phyloP scores from a whole-genome alignment of 2,888 invertebrate species.

The Crematogaster levior region DNA sequence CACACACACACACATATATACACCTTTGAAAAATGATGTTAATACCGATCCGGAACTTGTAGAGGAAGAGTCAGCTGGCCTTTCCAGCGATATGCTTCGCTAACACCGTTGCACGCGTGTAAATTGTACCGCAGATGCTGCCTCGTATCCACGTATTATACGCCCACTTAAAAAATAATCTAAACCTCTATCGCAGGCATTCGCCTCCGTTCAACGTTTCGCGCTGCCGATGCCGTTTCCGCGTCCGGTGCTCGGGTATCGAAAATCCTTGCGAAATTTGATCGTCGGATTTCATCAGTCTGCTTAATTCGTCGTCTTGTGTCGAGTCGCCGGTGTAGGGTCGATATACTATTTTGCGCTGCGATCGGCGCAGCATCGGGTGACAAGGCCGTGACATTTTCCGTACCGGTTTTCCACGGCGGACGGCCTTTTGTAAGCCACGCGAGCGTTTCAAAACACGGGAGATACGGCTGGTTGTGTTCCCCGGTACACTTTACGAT shows the following conservation, averaged over 20 bases:
- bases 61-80: slow-evolving; percentile 21
- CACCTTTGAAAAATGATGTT: slow-evolving; percentile 34
- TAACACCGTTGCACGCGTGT: slow-evolving; percentile 50
- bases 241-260: background rate
- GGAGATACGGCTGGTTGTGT: slow-evolving; percentile 61
- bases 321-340: background rate
- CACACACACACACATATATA: background rate
- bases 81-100: slow-evolving; percentile 49
- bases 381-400: slow-evolving; percentile 77
- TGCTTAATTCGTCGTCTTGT: background rate
- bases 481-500: slow-evolving; percentile 52
- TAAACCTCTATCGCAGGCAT: slow-evolving; percentile 23
- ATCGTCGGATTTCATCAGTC: background rate
- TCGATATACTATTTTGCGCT: slow-evolving; percentile 7
- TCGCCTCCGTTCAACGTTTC: slow-evolving; percentile 39
- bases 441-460: slow-evolving; percentile 66
- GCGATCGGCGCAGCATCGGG: slow-evolving; percentile 42
- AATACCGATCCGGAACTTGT: slow-evolving; percentile 18
- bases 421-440: slow-evolving; percentile 69
- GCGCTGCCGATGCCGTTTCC: slow-evolving; percentile 36
- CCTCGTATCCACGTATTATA: slow-evolving; percentile 26
- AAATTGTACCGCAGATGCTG: slow-evolving; percentile 42
- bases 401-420: slow-evolving; percentile 75
- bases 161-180: slow-evolving; percentile 45
- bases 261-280: background rate